Base-by-base conservation (phyloP, 2,113 vertebrate species). In the Melospiza georgiana region DNA sequence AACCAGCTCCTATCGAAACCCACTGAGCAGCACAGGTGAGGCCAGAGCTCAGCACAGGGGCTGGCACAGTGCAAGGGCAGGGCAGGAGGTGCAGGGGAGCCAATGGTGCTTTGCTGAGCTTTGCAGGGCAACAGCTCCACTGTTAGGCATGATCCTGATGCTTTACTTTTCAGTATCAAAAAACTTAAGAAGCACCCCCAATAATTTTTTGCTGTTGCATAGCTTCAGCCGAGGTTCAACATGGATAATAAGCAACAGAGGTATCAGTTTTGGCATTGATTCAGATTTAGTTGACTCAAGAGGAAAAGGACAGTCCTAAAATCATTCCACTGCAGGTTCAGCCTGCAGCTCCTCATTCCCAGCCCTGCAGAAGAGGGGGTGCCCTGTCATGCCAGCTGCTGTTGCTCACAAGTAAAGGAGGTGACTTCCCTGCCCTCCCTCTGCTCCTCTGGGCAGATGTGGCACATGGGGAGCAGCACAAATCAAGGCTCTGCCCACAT, bases 341-440 rank as follows among this genome's bases (percentile, higher is more conserved):
- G 23, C 3, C 49, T 86, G 49, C 28, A 73, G 7, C 3, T 28
- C 11, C 20, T 62, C 43, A 9, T 33, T 77, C n/a, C 68, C 51
- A 46, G 35, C 4, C 23, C 51, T 81, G 81, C 63, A 6, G 6
- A 69, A 17, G 52, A 54, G 39, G 20, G 3, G 22, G 33, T 46
- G 12, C 30, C 48, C 33, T 2, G 1, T 31, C n/a, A 31, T 1
- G 2, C n/a, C 0, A 2, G 41, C 33, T 0, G 0, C 22, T 2
- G 8, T 12, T 52, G 65, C 20, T 5, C n/a, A 58, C 0, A 0
- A 84, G 31, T 1, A 49, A 55, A 80, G 30, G 24, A 68, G 63
- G 21, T 7, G 3, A 15, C n/a, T 41, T 20, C 1, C 3, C 37
- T 27, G 72, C 39, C 11, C 21, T 28, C 35, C 24, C 35, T 21